phyloP scores from a whole-genome alignment of 37 sponge, comb jelly and placozoan genomes.

The Ianthella basta region DNA sequence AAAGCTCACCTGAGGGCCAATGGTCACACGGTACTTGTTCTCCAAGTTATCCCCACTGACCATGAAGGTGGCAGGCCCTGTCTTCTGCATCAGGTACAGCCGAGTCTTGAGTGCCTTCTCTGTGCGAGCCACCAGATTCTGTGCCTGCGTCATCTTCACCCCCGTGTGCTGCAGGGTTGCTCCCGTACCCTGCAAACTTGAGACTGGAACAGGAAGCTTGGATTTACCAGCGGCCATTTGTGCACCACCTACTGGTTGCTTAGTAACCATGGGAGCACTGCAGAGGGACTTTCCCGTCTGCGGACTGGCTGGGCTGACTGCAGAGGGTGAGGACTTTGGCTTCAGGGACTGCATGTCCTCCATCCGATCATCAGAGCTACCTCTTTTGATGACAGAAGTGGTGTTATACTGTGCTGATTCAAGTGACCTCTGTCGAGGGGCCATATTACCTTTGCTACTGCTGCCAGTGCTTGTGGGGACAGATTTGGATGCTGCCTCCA shows the following conservation, averaged over 20 bases:
- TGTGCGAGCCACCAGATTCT: not conserved
- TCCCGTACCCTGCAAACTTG: not conserved
- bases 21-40: slow-evolving; percentile 63
- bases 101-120: slow-evolving; percentile 67
- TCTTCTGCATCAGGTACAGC: slow-evolving; percentile 66
- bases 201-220: not conserved
- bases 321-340: not conserved
- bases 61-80: slow-evolving; percentile 65
- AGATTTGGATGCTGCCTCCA: no score
- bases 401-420: no score
- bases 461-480: no score
- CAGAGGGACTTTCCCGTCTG: not conserved
- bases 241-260: not conserved
- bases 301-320: not conserved
- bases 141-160: not conserved
- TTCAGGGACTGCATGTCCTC: not conserved
- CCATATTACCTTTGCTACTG: no score
- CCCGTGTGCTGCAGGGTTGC: not conserved
- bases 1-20: slow-evolving; percentile 73
- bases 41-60: slow-evolving; percentile 68
- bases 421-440: no score
- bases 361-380: not conserved
- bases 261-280: not conserved
- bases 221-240: not conserved
- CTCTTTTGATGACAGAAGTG: no score